Conservation (phyloP, 1,140 invertebrate genomes). For the Bombus pascuorum region DNA sequence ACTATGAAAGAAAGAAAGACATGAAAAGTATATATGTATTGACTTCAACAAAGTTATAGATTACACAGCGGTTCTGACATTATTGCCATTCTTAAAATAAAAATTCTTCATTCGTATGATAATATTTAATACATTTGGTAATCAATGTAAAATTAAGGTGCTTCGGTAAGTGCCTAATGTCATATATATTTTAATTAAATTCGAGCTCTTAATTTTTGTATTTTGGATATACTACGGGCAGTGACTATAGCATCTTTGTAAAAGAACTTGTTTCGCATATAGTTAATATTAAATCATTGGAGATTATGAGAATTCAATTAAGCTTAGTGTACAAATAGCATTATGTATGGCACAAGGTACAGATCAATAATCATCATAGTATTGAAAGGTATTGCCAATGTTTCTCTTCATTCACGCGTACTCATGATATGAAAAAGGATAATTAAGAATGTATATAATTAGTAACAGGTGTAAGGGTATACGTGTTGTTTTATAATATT, state of each 20-base stretch:
- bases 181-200: conserved; percentile 40
- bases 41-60: background rate
- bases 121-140: background rate
- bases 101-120: background rate
- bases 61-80: background rate
- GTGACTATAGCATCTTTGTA: conserved; percentile 66
- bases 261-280: conserved; percentile 46
- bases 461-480: conserved; percentile 27
- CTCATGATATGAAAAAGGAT: conserved; percentile 16
- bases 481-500: conserved; percentile 11
- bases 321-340: conserved; percentile 44
- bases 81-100: conserved; percentile 12
- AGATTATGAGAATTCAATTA: conserved; percentile 48
- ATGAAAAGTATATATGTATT: background rate
- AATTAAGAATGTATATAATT: conserved; percentile 29
- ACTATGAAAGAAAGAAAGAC: background rate
- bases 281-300: conserved; percentile 37
- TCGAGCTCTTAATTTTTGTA: conserved; percentile 40
- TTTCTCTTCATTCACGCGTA: conserved; percentile 6
- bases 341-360: conserved; percentile 64
- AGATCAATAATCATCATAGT: conserved; percentile 39
- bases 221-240: conserved; percentile 59
- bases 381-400: conserved; percentile 51
- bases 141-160: background rate
- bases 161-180: background rate